Evolutionary conservation across 2,113 vertebrate genomes (phyloP), one percentile per base, ranked within the genome.

Genomic region (Dicerorhinus sumatrensis): DNA sequence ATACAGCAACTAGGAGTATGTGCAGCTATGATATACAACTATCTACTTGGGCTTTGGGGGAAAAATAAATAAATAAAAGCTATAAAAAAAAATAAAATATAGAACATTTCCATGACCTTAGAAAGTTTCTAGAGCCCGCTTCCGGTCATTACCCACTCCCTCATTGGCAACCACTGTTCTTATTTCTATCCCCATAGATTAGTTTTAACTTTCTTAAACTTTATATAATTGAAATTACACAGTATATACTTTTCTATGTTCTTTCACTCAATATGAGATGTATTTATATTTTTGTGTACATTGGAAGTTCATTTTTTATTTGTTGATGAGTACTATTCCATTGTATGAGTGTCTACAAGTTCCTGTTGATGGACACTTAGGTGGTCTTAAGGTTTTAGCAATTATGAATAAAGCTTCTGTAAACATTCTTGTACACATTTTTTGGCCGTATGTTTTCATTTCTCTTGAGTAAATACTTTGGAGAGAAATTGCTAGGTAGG

Each of bases 151-250:
- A 75, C 6, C 14, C 7, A 60, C 20, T 90, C 58, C 39, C 65
- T 67, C 20, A 17, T 13, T 31, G 21, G 0, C 33, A 87, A 42
- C 18, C 9, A 75, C 25, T 86, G 1, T 88, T 96, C 33, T 85
- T 51, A 54, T 65, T 92, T 89, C 25, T 85, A 31, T 76, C 13
- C 31, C 33, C n/a, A 82, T 21, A 51, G 9, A 70, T 60, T 89
- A 89, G 10, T 65, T 96, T 73, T 51, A 42, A 85, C 6, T 70
- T 63, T 86, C 46, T 85, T 77, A 33, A 96, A 91, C 48, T 62
- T 86, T 67, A 62, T 75, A 31, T 27, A 72, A 76, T 51, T 80
- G n/a, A 10, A 88, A 67, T 79, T 39, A 73, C 54, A 76, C 8
- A 63, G 13, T 27, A 46, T 46, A 21, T 77, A 12, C 20, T 89